Base-by-base conservation (phyloP, 2,888 invertebrate species). In the Yponomeuta plumbellus region DNA sequence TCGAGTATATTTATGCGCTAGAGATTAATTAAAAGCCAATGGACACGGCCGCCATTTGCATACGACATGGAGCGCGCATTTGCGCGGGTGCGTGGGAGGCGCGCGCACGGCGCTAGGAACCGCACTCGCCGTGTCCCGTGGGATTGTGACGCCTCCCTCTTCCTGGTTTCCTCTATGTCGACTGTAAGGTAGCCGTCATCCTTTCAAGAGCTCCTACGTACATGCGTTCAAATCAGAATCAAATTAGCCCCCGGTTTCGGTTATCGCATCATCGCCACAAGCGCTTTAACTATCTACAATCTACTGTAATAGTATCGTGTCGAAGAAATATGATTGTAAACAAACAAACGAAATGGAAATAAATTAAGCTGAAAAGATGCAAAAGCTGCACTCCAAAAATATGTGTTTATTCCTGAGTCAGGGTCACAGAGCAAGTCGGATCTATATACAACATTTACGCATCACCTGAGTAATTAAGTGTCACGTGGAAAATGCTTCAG, bases 41-140 rank as follows among this genome's bases (percentile, higher is more conserved):
- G 81, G 83, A 83, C 89, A 89, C 87, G 78, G 86, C 79, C 78
- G 79, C 61, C 83, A 92, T 92, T 92, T 85, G 87, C 91, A 92
- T 92, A 91, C 76, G 84, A 91, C 91, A 92, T 83, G 90, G 85
- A 77, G 86, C 79, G 83, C 85, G 91, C 91, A 91, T 91, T 91
- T 88, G 87, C 85, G 77, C 74, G 75, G 71, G 75, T 73, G 74
- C 79, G 86, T 85, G 85, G 85, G 88, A 20, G 62, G 67, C 70
- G 61, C 65, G 67, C 66, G 52, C 52, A 52, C 8, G 44, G 44
- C 2, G 44, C 44, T 52, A 52, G 1, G 10, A 52, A 52, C 44
- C 44, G 44, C 44, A 52, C 44, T 17, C 44, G 44, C 34, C 34
- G 8, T 34, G 6, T 52, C 44, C 44, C 17, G 17, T 17, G 44